Evolutionary conservation across 2,797 vertebrate species (phyloP), one percentile per base, ranked within the genome.

Genomic region (Enteromius anoplus): DNA sequence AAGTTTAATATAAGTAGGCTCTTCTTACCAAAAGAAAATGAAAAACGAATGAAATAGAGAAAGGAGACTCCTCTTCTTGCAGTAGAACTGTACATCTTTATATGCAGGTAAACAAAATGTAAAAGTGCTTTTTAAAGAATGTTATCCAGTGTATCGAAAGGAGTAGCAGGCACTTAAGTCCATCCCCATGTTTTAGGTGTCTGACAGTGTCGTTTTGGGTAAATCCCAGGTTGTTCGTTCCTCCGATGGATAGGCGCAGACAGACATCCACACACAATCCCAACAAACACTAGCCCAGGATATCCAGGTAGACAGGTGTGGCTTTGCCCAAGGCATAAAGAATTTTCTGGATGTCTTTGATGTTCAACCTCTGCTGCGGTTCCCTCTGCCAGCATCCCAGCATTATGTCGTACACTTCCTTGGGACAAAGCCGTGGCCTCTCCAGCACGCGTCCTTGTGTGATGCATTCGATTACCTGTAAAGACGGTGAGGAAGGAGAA

Each of bases 351-450:
- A 99, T 99, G 90, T 99, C 98, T 91, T 98, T 99, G 90, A 99
- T 97, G 91, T 96, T 98, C 86, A 99, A 94, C 87, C 98, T 91
- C 90, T 98, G 97, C 85, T 99, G 98, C 1, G 98, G 98, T 88
- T 99, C 98, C 86, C 97, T 94, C 93, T 99, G 98, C 98, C 98
- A 99, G 91, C 98, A 99, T 86, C 98, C 97, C 87, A 99, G 91
- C 98, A 99, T 99, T 88, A 99, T 94, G 45, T 99, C 98, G 0
- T 98, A 99, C 69, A 99, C 95, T 87, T 99, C 98, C 89, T 99
- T 98, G 84, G 97, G 97, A 89, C 97, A 99, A 19, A 98, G 93
- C 51, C 96, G 93, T 15, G 98, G 98, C 42, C 97, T 93, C 91
- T 99, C 98, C 90, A 99, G 89, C 53, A 99, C 98, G 6, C 96